phyloP scores from a whole-genome alignment of 2,113 vertebrate genomes.

The Tringa solitaria region DNA sequence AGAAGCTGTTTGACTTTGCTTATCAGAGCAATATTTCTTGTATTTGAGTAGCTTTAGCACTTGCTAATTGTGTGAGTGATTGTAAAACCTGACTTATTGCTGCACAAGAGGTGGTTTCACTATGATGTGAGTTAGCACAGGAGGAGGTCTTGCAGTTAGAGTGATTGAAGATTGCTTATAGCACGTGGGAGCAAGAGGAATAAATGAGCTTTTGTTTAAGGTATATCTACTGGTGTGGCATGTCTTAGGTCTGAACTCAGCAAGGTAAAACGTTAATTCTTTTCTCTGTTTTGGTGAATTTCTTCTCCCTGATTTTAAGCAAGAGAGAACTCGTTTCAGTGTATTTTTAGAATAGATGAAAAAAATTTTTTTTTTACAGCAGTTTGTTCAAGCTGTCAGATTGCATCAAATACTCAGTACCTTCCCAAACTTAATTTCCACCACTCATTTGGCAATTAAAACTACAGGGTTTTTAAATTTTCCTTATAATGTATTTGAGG shows the following conservation, averaged over 20 bases:
- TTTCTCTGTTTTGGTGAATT: background rate
- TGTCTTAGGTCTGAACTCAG: background rate
- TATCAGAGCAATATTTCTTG: slow-evolving; percentile 12
- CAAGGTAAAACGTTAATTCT: background rate
- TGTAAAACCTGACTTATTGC: background rate
- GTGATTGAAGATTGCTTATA: background rate
- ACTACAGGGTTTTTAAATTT: background rate
- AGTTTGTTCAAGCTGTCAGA: background rate
- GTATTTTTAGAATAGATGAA: background rate
- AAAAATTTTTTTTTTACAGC: background rate
- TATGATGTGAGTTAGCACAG: background rate
- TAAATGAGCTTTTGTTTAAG: slow-evolving; percentile 10
- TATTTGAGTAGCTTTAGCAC: background rate
- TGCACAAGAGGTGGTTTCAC: slow-evolving; percentile 5
- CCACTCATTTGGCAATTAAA: background rate
- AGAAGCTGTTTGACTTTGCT: slow-evolving; percentile 33
- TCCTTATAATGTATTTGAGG: background rate
- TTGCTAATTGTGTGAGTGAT: background rate
- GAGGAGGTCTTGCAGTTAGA: slow-evolving; percentile 14
- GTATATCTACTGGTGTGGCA: background rate
- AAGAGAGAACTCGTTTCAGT: background rate
- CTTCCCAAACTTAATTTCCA: background rate
- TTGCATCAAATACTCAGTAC: background rate
- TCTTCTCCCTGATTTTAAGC: background rate
- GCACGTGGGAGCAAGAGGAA: background rate